phyloP scores from a whole-genome alignment of 92 coral and sea anemone species.

The Umimayanthus chanpuru region DNA sequence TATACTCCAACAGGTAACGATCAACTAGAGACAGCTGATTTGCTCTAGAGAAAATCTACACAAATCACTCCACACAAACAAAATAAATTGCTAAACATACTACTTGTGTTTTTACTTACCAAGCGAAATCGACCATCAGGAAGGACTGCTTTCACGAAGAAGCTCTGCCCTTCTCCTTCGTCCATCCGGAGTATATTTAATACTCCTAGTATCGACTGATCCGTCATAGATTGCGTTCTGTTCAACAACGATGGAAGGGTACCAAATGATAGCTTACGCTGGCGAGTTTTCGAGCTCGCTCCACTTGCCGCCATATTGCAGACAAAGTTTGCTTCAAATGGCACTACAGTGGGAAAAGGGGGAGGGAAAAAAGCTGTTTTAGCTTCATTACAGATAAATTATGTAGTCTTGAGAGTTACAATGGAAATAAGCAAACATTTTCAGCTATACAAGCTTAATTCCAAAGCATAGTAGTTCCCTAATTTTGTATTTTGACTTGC shows the following conservation, averaged over 20 bases:
- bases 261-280: slow-evolving; percentile 78
- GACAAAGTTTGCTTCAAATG: slow-evolving; percentile 39
- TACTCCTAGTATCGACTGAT: slow-evolving; percentile 91
- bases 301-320: slow-evolving; percentile 85
- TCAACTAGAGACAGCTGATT: slow-evolving; percentile 34
- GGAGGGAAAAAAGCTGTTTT: slow-evolving; percentile 9
- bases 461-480: slow-evolving; percentile 28
- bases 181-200: slow-evolving; percentile 92
- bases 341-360: background rate
- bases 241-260: slow-evolving; percentile 71
- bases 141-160: slow-evolving; percentile 85
- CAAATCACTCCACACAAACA: slow-evolving; percentile 1
- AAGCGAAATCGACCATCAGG: slow-evolving; percentile 94
- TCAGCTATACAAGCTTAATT: slow-evolving; percentile 36
- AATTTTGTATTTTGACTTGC: slow-evolving; percentile 34
- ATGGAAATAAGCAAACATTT: slow-evolving; percentile 10
- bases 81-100: slow-evolving; percentile 27
- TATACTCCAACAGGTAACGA: slow-evolving; percentile 2
- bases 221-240: slow-evolving; percentile 89
- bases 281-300: slow-evolving; percentile 61
- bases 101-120: slow-evolving; percentile 65
- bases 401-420: slow-evolving; percentile 12
- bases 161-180: slow-evolving; percentile 85
- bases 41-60: background rate
- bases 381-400: slow-evolving; percentile 20